Evolutionary conservation across 2,888 invertebrate species (phyloP), one percentile per base, ranked within the genome.

Genomic region (Conchocele bisecta): DNA sequence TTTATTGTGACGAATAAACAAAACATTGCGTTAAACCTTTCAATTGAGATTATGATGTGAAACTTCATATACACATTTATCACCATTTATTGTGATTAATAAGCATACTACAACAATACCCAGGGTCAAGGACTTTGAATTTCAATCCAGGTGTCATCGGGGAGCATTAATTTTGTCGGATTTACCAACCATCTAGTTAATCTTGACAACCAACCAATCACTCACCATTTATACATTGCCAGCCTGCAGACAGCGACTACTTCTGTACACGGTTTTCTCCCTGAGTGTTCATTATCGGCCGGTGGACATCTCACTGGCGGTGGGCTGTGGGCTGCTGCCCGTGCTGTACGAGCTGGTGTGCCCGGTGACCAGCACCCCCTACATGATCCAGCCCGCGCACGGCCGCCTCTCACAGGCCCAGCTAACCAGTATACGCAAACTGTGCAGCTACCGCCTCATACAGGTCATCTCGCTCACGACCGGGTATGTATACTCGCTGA

Each of bases 381-480:
- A 80, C 50, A 79, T 86, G 6, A 80, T 87, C 13, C 85, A 85
- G 35, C 81, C 82, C 0, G 71, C 83, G 11, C 74, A 82, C 29
- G 76, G 73, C 42, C 69, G 76, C 53, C 81, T 85, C 17, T 83
- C 83, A 9, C 71, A 83, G 17, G 72, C 77, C 11, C 85, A 90
- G 53, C 76, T 90, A 17, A 54, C 73, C 29, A 79, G 82, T 42
- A 81, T 90, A 5, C 81, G 89, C 15, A 75, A 85, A 28, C 91
- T 93, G 7, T 92, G 93, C n/a, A 92, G 93, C 58, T 91, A 92
- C 60, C 89, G 93, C 53, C 88, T 94, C 17, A 90, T 93, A 29
- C 93, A 93, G 81, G 93, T 94, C 71, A 88, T 94, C 28, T 92
- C 93, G 1, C 89, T 93, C 68, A 93, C 93, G 2, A 92, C 93